Percentiles rank a stretch among this genome's conserved stretches.
Conservation (phyloP, 2,113 vertebrate species). For the Cinclus mexicanus region DNA sequence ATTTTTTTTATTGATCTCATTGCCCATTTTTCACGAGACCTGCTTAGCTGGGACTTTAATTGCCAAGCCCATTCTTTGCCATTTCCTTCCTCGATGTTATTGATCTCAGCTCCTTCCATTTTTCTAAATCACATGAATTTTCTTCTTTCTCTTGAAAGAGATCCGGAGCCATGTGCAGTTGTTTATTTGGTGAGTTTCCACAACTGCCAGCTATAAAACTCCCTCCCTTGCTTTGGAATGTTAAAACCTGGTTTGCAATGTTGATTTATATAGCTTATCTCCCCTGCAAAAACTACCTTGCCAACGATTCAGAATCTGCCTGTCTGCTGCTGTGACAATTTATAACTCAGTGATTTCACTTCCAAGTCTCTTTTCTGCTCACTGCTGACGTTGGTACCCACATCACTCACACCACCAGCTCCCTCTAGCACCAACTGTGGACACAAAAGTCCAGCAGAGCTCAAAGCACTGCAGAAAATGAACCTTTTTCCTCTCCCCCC, state of each 20-base stretch:
- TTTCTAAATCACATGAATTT: neutral
- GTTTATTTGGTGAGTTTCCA: conserved; percentile 4
- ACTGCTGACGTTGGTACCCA: neutral
- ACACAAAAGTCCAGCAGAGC: neutral
- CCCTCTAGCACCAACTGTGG: neutral
- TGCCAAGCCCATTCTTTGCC: conserved; percentile 40
- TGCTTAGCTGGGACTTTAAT: conserved; percentile 50
- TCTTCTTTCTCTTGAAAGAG: neutral
- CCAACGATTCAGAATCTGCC: neutral
- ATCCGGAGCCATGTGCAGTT: neutral
- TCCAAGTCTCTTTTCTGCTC: neutral
- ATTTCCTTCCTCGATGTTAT: conserved; percentile 45
- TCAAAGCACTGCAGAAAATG: neutral
- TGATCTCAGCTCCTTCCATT: conserved; percentile 16
- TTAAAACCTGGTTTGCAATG: neutral
- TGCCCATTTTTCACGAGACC: conserved; percentile 32
- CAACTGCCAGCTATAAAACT: conserved; percentile 30
- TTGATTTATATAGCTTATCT: conserved; percentile 45
- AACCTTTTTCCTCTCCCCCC: neutral
- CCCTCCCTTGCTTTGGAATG: neutral
- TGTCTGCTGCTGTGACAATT: conserved; percentile 1
- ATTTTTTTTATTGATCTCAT: conserved; percentile 40
- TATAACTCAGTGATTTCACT: neutral
- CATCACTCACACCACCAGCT: neutral
- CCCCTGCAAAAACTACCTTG: conserved; percentile 23